These are phyloP conservation scores for Drosophila kanekoi DNA, from an alignment of 2,888 invertebrate species.

Conservation along the genomic window DNA sequence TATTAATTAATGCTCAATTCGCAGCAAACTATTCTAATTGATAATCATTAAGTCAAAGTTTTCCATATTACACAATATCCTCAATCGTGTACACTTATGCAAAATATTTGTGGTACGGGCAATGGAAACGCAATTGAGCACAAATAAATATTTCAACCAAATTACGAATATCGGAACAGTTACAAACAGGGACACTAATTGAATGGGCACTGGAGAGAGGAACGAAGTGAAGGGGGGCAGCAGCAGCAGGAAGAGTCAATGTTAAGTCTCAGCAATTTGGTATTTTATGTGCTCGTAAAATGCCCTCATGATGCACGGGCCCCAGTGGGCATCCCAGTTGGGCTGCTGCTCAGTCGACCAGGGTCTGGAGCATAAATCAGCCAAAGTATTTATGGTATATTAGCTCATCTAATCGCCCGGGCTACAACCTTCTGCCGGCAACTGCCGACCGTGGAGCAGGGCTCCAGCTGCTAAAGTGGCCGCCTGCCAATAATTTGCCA, in stretches of 20 bases:
- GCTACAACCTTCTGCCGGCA: background rate
- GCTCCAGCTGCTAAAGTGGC: conserved; percentile 6
- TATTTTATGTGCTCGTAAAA: conserved; percentile 39
- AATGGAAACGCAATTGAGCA: no score
- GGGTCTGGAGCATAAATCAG: conserved; percentile 34
- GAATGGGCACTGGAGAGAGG: conserved; percentile 11
- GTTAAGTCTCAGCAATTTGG: conserved; percentile 20
- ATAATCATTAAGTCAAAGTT: no score
- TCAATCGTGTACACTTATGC: no score
- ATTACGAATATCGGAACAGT: background rate
- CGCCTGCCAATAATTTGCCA: conserved; percentile 46
- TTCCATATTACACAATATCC: no score
- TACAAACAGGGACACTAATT: conserved; percentile 27
- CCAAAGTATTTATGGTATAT: conserved; percentile 50
- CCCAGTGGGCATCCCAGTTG: conserved; percentile 5
- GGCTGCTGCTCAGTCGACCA: background rate
- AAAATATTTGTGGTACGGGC: no score
- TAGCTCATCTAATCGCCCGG: conserved; percentile 34
- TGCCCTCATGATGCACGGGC: conserved; percentile 33
- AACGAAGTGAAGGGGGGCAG: background rate
- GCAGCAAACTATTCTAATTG: no score
- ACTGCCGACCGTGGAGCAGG: background rate
- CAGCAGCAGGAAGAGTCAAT: conserved; percentile 1
- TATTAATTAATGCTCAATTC: no score
- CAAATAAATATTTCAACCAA: no score